Evolutionary conservation across 2,888 invertebrate species (phyloP), one percentile per base, ranked within the genome.

Genomic region (Marasmarcha lunaedactyla): DNA sequence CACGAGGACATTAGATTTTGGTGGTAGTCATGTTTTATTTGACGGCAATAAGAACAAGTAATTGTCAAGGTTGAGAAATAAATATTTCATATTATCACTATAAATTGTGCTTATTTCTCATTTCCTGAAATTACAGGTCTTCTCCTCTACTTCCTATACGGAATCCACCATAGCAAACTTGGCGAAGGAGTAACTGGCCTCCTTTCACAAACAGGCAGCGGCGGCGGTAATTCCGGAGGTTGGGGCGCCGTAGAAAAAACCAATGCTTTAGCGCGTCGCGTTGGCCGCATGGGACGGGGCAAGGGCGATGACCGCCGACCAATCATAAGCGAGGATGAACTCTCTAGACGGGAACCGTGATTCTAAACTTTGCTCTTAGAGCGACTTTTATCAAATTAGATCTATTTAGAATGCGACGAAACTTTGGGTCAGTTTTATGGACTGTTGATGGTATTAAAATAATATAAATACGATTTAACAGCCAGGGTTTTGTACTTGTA

Each of bases 121-220:
- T n/a, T n/a, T n/a, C n/a, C n/a, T n/a, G n/a, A n/a, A n/a, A n/a
- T 30, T 30, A 11, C 74, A 93, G 93, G 93, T 37, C 84, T 94
- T 63, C 72, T 93, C 15, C 87, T 94, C 4, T 94, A 94, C 65
- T 93, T 94, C 71, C 72, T 92, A 1, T 94, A 94, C 63, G 94
- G 94, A 2, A 92, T 94, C 44, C 91, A 92, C 59, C 90, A 94
- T 64, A 94, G 94, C 68, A 92, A 92, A 65, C 88, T 93, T 51
- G 90, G 92, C 27, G 88, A 83, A 43, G 81, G 83, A n/a, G 77
- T 77, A 1, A 70, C 81, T 0, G 81, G 84, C 1, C 59, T 83
- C 1, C 54, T 83, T 2, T 69, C 79, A 0, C 69, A 72, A 0
- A 71, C 77, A 0, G 71, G 59, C 9, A 73, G 78, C 42, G 76